Percentiles rank a stretch among this genome's conserved stretches.
phyloP scores from a whole-genome alignment of 64 coral and sea anemone species.

The Pocillopora damicornis region DNA sequence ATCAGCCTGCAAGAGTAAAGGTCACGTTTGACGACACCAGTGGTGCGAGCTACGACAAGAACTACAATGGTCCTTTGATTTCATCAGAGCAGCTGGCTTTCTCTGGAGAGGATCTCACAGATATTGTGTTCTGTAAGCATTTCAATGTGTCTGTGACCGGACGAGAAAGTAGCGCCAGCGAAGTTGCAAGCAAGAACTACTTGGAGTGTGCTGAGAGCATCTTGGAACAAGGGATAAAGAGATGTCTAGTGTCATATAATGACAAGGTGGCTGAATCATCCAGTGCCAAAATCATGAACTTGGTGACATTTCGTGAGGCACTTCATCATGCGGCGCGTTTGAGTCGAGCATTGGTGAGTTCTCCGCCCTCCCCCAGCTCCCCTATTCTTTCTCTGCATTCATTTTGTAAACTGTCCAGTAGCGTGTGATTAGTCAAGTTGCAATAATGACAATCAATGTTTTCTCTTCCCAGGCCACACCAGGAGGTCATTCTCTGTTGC shows the following conservation, averaged over 20 bases:
- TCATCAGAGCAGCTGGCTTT: slow-evolving; percentile 68
- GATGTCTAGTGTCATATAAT: slow-evolving; percentile 66
- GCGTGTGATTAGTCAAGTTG: background rate
- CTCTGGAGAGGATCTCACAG: slow-evolving; percentile 78
- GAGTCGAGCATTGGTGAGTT: slow-evolving; percentile 87
- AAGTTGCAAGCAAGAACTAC: slow-evolving; percentile 60
- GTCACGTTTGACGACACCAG: slow-evolving; percentile 88
- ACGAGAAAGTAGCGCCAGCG: slow-evolving; percentile 36
- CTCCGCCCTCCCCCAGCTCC: background rate
- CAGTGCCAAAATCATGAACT: slow-evolving; percentile 44
- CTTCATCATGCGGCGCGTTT: slow-evolving; percentile 81
- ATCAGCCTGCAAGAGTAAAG: slow-evolving; percentile 10
- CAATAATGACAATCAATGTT: background rate
- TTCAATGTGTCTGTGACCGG: slow-evolving; percentile 58
- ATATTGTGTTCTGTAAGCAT: slow-evolving; percentile 85
- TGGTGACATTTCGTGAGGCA: slow-evolving; percentile 81
- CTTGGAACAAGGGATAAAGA: slow-evolving; percentile 73
- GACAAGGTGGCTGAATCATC: slow-evolving; percentile 15
- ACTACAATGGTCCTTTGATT: slow-evolving; percentile 76
- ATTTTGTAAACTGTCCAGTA: background rate
- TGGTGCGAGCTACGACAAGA: slow-evolving; percentile 25
- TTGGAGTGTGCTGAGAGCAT: slow-evolving; percentile 68
- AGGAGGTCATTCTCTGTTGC: slow-evolving; percentile 79
- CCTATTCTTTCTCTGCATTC: background rate
- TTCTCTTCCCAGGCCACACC: slow-evolving; percentile 47